Conservation (phyloP, 2,797 vertebrate genomes). For the Sarcoramphus papa region DNA sequence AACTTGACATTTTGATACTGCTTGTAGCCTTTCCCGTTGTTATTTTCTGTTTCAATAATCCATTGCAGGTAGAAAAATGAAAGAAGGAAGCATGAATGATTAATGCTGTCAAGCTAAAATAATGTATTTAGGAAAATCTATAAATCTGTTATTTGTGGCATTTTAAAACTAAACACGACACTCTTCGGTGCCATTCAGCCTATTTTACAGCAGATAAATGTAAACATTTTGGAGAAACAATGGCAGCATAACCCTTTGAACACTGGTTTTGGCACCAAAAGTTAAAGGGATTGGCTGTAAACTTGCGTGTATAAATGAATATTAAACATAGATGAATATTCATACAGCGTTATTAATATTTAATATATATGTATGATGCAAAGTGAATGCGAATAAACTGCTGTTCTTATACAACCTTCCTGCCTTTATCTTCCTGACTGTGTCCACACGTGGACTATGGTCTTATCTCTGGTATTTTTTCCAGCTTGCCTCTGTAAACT, state of each 20-base stretch:
- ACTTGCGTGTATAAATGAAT: constrained; percentile 20
- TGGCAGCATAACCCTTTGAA: constrained; percentile 14
- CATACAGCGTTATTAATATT: neutral
- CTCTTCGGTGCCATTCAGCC: constrained; percentile 71
- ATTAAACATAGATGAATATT: constrained; percentile 47
- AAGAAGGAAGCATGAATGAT: constrained; percentile 95
- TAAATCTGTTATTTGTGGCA: constrained; percentile 99
- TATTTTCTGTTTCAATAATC: constrained; percentile 99
- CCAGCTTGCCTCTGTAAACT: neutral
- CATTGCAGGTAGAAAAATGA: constrained; percentile 88
- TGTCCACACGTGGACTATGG: neutral
- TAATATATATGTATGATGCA: neutral
- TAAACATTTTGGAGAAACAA: constrained; percentile 40
- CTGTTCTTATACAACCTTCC: neutral
- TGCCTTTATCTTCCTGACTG: neutral
- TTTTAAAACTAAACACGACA: constrained; percentile 87
- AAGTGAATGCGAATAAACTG: constrained; percentile 3
- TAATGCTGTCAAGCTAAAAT: constrained; percentile 99
- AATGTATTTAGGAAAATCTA: constrained; percentile 95
- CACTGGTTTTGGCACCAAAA: constrained; percentile 19
- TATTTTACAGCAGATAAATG: constrained; percentile 73
- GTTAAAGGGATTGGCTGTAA: neutral
- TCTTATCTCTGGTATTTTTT: neutral
- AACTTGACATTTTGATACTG: constrained; percentile 99
- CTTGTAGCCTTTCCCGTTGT: constrained; percentile 89